These are phyloP conservation scores for Darevskia nairensis DNA, from an alignment of 2,797 vertebrate genomes.

Conservation along the genomic window DNA sequence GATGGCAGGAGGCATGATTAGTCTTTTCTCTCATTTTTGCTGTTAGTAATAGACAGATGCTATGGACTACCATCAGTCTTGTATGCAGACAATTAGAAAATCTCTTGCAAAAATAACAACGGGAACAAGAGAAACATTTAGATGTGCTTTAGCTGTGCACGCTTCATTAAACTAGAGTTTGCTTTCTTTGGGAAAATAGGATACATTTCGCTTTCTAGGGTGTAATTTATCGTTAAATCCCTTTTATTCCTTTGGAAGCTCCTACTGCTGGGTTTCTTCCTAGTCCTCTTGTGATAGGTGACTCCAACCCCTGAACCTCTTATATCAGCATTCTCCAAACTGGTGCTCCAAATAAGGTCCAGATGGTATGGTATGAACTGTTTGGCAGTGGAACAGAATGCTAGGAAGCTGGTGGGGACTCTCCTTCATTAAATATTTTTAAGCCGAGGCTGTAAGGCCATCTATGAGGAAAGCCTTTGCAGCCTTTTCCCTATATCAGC, in stretches of 20 bases:
- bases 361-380: no score
- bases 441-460: neutral
- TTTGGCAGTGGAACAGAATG: no score
- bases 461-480: neutral
- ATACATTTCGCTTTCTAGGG: neutral
- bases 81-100: conserved; percentile 67
- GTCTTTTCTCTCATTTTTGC: conserved; percentile 81
- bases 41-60: conserved; percentile 78
- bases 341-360: no score
- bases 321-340: no score
- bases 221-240: neutral
- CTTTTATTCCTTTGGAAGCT: neutral
- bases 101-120: conserved; percentile 62
- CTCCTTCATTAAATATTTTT: no score
- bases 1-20: conserved; percentile 79
- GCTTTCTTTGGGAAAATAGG: conserved; percentile 43
- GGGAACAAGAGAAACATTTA: conserved; percentile 76
- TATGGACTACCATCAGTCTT: conserved; percentile 77
- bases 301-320: neutral
- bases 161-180: conserved; percentile 38
- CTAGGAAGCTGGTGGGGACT: no score
- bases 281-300: neutral
- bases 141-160: conserved; percentile 75
- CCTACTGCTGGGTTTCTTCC: neutral
- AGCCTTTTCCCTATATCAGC: no score